Conservation (phyloP, 2,797 vertebrate species). For the Pseudocheirus occidentalis region DNA sequence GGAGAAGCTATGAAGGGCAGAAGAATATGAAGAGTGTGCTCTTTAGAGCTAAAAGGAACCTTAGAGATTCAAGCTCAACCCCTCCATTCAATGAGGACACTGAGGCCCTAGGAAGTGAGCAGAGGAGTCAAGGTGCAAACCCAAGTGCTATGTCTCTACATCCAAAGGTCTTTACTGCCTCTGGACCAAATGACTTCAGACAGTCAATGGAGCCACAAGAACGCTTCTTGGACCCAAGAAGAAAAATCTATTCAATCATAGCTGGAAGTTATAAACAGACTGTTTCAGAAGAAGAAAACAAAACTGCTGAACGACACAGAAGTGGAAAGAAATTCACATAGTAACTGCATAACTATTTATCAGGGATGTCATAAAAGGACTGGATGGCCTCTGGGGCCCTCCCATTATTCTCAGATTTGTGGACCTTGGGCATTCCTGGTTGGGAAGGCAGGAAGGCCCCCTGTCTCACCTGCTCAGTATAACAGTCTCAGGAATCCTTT, state of each 20-base stretch:
- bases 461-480: background rate
- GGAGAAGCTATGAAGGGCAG: background rate
- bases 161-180: background rate
- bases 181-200: background rate
- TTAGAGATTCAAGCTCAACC: background rate
- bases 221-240: background rate
- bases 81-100: background rate
- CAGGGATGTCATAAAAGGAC: background rate
- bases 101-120: background rate
- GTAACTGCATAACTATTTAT: background rate
- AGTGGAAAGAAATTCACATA: background rate
- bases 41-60: background rate
- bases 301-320: background rate
- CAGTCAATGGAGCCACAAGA: background rate
- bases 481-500: background rate
- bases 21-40: background rate
- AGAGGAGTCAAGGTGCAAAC: background rate
- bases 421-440: background rate
- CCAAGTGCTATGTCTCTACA: background rate
- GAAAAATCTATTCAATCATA: background rate
- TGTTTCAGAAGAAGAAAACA: background rate
- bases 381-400: background rate
- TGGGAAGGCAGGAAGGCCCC: background rate
- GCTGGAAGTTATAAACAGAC: background rate
- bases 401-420: background rate